Base-by-base conservation (phyloP, 2,888 invertebrate genomes). In the Crocallis elinguaria region DNA sequence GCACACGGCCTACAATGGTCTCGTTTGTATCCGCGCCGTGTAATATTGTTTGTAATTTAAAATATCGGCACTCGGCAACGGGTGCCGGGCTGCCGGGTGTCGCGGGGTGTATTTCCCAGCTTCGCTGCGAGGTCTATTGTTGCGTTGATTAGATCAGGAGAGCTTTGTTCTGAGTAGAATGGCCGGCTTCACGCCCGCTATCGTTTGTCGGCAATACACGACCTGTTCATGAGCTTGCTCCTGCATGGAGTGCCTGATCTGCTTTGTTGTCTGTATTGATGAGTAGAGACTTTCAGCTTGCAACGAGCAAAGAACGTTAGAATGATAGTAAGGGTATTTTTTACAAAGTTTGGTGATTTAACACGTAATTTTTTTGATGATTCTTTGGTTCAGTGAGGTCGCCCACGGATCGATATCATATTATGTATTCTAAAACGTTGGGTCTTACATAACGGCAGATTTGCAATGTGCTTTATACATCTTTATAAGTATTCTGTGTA, bases 1-100 rank as follows among this genome's bases (percentile, higher is more conserved):
- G 81, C 85, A 87, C 81, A 77, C 82, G 77, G 74, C 78, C 62
- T 80, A 87, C 86, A 88, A 87, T 86, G 79, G 78, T 78, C 81
- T 82, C 82, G 82, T 86, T 88, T 88, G 84, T 83, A 82, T 79
- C 83, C 80, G 67, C 70, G 71, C 75, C 75, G 77, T 82, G 84
- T 85, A 84, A 88, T 88, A 88, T 86, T 87, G 86, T 87, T 82
- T 84, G 86, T 88, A 86, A 86, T 88, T 88, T 88, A 84, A 89
- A 88, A 85, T 85, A 84, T 86, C 83, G 79, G 75, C 77, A 35
- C 29, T 36, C 27, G 36, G 36, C 21, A 48, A 41, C 29, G 35
- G 37, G 25, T 27, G 21, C 17, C 72, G 74, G 69, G 71, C 71
- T 70, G 73, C 52, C 69, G 60, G 77, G 79, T 82, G 82, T 71